Percentiles rank a stretch among this genome's conserved stretches.
phyloP scores from a whole-genome alignment of 2,797 vertebrate species.

The Argya squamiceps region DNA sequence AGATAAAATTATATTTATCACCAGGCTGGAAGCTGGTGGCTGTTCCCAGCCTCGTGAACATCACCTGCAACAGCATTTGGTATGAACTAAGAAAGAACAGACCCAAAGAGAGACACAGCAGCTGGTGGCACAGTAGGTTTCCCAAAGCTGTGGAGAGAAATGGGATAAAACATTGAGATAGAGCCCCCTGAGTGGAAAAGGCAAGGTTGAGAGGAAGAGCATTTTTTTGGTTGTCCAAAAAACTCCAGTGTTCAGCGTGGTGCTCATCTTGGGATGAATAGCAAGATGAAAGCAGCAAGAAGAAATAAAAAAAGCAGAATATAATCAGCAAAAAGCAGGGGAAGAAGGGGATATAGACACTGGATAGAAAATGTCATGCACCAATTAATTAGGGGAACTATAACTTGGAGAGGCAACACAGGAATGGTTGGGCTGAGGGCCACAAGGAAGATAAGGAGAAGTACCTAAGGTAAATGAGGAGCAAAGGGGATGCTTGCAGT shows the following conservation, averaged over 20 bases:
- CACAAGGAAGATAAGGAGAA: not conserved
- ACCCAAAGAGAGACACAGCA: not conserved
- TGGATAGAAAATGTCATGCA: not conserved
- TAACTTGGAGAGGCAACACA: not conserved
- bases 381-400: not conserved
- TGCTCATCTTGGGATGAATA: not conserved
- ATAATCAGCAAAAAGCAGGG: not conserved
- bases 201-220: not conserved
- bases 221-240: not conserved
- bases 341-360: not conserved
- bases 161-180: not conserved
- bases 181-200: not conserved
- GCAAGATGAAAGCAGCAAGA: not conserved
- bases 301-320: not conserved
- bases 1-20: conserved; percentile 28
- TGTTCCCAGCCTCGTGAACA: not conserved
- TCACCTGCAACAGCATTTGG: not conserved
- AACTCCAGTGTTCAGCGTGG: rapidly evolving
- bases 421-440: not conserved
- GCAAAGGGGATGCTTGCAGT: not conserved
- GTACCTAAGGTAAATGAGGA: not conserved
- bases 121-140: conserved; percentile 37
- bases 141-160: not conserved
- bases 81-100: not conserved
- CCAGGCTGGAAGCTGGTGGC: not conserved